Base-by-base conservation (phyloP, 2,113 vertebrate genomes). In the Motacilla alba region DNA sequence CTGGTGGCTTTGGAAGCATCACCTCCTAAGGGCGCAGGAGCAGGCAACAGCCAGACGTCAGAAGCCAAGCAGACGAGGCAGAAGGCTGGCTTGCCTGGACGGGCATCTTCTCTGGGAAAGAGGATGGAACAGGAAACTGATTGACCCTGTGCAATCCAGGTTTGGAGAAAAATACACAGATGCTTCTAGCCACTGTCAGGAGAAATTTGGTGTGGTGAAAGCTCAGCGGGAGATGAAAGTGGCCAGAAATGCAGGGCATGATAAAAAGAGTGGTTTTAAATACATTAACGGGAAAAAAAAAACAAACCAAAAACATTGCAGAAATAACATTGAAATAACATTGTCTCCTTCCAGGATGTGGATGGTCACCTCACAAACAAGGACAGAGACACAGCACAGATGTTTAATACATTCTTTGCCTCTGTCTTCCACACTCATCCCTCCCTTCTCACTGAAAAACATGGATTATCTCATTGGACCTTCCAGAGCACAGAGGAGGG, bases 11-110 rank as follows among this genome's bases (percentile, higher is more conserved):
- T 55, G 30, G 33, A 56, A 47, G 47, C 50, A 39, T 37, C 50
- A 21, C 16, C 77, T 67, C 27, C 41, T 30, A 12, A 55, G 41
- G 26, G 9, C 39, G 15, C 9, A 55, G 39, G 39, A 67, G 27
- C 33, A 55, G 26, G 33, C 2, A 0, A 66, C 37, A 35, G 6
- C 41, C 39, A 67, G 30, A 46, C 15, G 26, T 3, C 0, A 0
- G 26, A 79, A 55, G 16, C 13, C 50, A 80, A 55, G 50, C 39
- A 46, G 39, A 24, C 1, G 4, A 55, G 21, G 31, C 21, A 46
- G 7, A 37, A 66, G 49, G 46, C 28, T 20, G 27, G 9, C n/a
- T 49, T 26, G 44, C 7, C 28, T 33, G 13, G 60, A 37, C 4
- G 22, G 56, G 37, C 23, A 43, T 13, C 47, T 17, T 23, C 19